A percentile compares a stretch with the other conserved stretches of the same genome.
These are phyloP conservation scores for Podarcis cretensis DNA, from an alignment of 2,113 vertebrate species.

Conservation along the genomic window DNA sequence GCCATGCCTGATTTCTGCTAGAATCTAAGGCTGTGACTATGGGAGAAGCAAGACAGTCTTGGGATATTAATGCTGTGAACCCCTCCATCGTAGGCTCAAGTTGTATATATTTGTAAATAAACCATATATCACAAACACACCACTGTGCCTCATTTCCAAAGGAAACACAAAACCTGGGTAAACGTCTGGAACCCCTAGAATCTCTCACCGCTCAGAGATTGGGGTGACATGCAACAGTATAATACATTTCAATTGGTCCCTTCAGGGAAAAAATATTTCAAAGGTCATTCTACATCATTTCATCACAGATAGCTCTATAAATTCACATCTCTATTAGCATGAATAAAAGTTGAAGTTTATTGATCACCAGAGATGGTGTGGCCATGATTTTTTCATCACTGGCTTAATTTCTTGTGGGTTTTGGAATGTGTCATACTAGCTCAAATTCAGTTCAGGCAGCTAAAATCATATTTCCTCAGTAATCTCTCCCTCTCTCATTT, in stretches of 20 bases:
- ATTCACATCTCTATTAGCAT: conserved; percentile 3
- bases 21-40: too few species aligned
- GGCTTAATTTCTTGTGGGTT: not conserved
- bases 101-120: too few species aligned
- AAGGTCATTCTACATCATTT: not conserved
- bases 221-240: too few species aligned
- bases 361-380: conserved; percentile 2
- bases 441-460: not conserved
- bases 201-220: too few species aligned
- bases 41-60: too few species aligned
- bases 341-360: not conserved
- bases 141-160: too few species aligned
- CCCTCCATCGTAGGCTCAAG: too few species aligned
- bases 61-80: too few species aligned
- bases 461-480: not conserved
- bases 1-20: too few species aligned
- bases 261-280: not conserved
- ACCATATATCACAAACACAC: too few species aligned
- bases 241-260: not conserved
- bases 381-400: not conserved
- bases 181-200: too few species aligned
- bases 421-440: not conserved
- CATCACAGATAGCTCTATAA: not conserved
- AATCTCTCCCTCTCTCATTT: not conserved
- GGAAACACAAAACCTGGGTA: too few species aligned